A percentile compares a stretch with the other conserved stretches of the same genome.
Conservation (phyloP, 2,113 vertebrate genomes). For the Mellivora capensis region DNA sequence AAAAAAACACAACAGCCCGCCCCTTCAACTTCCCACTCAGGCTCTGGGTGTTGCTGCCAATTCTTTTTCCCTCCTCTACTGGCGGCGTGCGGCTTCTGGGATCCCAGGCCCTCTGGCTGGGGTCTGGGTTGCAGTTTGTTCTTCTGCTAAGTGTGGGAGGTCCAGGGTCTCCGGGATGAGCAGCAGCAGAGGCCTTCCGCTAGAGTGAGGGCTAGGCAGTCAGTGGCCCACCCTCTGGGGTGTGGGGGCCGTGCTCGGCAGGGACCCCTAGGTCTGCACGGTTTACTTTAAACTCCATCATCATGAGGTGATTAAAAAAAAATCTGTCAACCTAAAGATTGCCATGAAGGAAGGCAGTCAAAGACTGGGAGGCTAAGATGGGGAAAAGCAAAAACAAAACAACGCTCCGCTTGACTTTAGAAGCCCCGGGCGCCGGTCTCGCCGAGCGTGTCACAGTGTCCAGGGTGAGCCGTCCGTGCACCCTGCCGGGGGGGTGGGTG, state of each 20-base stretch:
- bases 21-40: background rate
- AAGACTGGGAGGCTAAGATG: slow-evolving; percentile 39
- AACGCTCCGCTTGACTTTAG: slow-evolving; percentile 41
- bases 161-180: slow-evolving; percentile 50
- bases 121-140: slow-evolving; percentile 27
- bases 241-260: background rate
- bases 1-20: background rate
- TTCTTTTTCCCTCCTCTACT: background rate
- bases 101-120: slow-evolving; percentile 4
- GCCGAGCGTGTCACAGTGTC: slow-evolving; percentile 22
- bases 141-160: slow-evolving; percentile 52
- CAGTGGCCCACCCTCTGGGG: background rate
- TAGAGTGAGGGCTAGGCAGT: slow-evolving; percentile 32
- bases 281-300: slow-evolving; percentile 72
- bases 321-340: slow-evolving; percentile 45
- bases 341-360: slow-evolving; percentile 56
- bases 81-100: slow-evolving; percentile 33
- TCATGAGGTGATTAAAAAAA: slow-evolving; percentile 64
- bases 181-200: slow-evolving; percentile 57
- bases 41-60: background rate
- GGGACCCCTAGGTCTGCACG: slow-evolving; percentile 51
- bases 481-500: background rate
- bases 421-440: slow-evolving; percentile 48
- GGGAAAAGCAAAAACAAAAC: slow-evolving; percentile 48
- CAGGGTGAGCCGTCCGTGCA: background rate